Base-by-base conservation (phyloP, 2,113 vertebrate genomes). In the Melanotaenia duboulayi region DNA sequence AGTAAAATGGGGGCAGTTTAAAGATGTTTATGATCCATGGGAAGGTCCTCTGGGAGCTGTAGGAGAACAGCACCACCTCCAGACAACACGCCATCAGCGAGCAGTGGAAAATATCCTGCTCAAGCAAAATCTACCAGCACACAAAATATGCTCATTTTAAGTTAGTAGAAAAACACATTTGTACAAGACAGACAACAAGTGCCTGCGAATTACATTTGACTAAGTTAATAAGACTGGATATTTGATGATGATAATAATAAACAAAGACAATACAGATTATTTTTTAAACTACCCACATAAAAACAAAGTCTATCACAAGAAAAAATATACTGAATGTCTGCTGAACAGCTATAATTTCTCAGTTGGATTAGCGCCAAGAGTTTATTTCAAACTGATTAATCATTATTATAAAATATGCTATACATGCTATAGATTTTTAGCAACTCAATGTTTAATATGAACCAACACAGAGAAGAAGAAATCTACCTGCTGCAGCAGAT, bases 21-120 rank as follows among this genome's bases (percentile, higher is more conserved):
- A 99, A 94, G 59, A 95, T 82, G 17, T 94, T 94, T 57, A 99
- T 94, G 92, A 98, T 96, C 98, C 98, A 99, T 35, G 98, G 98
- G 76, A 99, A 99, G 50, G 94, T 98, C 35, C 96, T 94, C 46
- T 96, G 96, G 23, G 97, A 99, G 83, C 96, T 97, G 90, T 99
- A 99, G 1, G 97, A 94, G 28, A 99, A 99, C 14, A 99, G 91
- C 75, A 99, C 96, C 1, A 99, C 95, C 92, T 99, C 98, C 90
- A 99, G 82, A 90, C 97, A 97, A 83, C 98, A 99, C 0, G 95
- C 96, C 93, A 98, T 87, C 66, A 99, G 93, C 0, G 98, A 98
- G 50, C 90, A 94, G 92, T 98, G 97, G 74, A 99, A 97, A 68
- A 99, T 91, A 37, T 99, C 96, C 86, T 99, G 97, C 48, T 99